Evolutionary conservation across 1,140 invertebrate species (phyloP).

Genomic region (Pristionchus pacificus): DNA sequence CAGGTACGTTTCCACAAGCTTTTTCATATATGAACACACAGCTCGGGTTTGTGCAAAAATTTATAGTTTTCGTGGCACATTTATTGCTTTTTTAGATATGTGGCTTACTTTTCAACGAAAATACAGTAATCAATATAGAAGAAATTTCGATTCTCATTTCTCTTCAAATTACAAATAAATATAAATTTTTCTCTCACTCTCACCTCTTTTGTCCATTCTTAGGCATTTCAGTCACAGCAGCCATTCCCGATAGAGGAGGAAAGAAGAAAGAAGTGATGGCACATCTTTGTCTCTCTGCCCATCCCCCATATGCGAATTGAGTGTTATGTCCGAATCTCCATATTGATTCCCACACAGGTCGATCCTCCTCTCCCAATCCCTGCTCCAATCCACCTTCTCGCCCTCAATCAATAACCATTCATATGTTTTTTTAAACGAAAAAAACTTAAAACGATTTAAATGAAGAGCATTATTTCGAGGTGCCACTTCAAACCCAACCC

Average conservation of each 20-base stretch:
- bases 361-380: conserved; percentile 1
- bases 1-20: no score
- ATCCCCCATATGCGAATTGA: conserved; percentile 94
- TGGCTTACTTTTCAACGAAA: no score
- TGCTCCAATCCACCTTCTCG: conserved; percentile 32
- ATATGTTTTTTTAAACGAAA: conserved; percentile 3
- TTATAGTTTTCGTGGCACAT: no score
- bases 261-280: conserved; percentile 93
- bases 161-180: no score
- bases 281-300: conserved; percentile 92
- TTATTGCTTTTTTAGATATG: no score
- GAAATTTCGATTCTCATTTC: neutral
- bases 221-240: conserved; percentile 46
- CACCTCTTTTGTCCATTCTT: conserved; percentile 41
- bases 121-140: no score
- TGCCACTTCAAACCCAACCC: neutral
- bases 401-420: conserved; percentile 38
- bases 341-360: conserved; percentile 47
- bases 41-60: no score
- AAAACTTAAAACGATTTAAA: neutral
- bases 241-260: conserved; percentile 64
- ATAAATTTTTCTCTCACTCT: no score
- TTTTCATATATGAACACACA: no score
- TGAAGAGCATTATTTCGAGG: conserved; percentile 7
- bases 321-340: conserved; percentile 76